Evolutionary conservation across 2,797 vertebrate species (phyloP), one percentile per base, ranked within the genome.

Genomic region (Philypnodon macrostomus): DNA sequence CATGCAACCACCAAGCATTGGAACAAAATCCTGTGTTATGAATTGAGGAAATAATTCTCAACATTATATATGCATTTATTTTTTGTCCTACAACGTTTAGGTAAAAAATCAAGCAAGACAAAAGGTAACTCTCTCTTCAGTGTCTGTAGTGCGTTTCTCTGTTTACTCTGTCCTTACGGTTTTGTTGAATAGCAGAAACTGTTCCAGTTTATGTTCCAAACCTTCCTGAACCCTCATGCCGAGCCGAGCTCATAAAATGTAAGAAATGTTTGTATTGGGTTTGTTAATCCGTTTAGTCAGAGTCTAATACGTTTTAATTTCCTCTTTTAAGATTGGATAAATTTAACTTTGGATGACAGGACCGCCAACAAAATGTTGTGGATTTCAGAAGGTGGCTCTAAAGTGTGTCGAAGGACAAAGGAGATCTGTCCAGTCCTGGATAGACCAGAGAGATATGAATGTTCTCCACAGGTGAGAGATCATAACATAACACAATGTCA

Each of bases 301-400:
- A n/a, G n/a, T n/a, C n/a, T n/a, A n/a, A n/a, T n/a, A n/a, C n/a
- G n/a, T n/a, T n/a, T n/a, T n/a, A n/a, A n/a, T 16, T 11, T 27
- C 29, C 12, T 12, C 26, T 30, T 2, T 29, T 0, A 21, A 79
- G 77, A 79, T 13, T 85, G 73, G 72, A 54, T 78, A 1, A 55
- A 74, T 45, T 58, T 87, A 10, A 50, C 78, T 33, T 33, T 85
- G 41, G 75, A 87, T 50, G 77, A 85, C 4, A 83, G 79, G 18
- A 87, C 81, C 0, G 81, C 85, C 50, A 85, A 87, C 59, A 85
- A 67, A 61, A 63, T 77, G 73, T 33, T 85, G 30, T 85, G 83
- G 85, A 63, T 85, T 44, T 67, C 76, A 5, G 78, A 83, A 1
- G 24, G 14, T 0, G 59, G 66, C 11, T 55, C 58, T 2, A 77